These are phyloP conservation scores for Heliopora coerulea DNA, from an alignment of 92 coral and sea anemone genomes.

Conservation along the genomic window DNA sequence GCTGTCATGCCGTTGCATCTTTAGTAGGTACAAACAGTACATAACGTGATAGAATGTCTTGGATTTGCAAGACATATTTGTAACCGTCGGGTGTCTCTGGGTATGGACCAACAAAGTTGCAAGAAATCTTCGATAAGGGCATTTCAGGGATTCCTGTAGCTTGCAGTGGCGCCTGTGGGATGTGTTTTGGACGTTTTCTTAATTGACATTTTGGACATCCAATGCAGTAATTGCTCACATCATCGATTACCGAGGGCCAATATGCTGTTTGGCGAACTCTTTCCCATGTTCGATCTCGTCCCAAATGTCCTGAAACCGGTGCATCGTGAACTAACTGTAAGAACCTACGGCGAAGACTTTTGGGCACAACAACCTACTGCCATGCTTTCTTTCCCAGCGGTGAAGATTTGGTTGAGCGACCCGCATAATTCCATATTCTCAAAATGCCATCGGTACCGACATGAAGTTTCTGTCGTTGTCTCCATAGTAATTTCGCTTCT, in stretches of 20 bases:
- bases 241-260: conserved; percentile 16
- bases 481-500: conserved; percentile 10
- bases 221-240: conserved; percentile 1
- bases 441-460: conserved; percentile 12
- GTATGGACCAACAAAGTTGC: conserved; percentile 14
- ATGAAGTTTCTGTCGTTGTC: conserved; percentile 19
- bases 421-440: conserved; percentile 2
- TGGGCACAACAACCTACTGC: neutral
- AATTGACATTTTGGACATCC: neutral
- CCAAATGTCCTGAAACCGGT: conserved; percentile 11
- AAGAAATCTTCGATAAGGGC: conserved; percentile 10
- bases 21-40: neutral
- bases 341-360: neutral
- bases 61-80: conserved; percentile 16
- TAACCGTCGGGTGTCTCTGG: conserved; percentile 19
- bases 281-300: conserved; percentile 13
- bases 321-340: conserved; percentile 1
- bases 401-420: no score
- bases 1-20: conserved; percentile 3
- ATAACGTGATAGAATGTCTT: conserved; percentile 1
- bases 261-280: conserved; percentile 4
- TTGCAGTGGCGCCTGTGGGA: conserved; percentile 16
- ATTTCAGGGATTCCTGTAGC: neutral
- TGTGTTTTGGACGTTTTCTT: neutral
- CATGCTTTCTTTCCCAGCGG: neutral